Base-by-base conservation (phyloP, 2,113 vertebrate genomes). In the Nyctibius bracteatus region DNA sequence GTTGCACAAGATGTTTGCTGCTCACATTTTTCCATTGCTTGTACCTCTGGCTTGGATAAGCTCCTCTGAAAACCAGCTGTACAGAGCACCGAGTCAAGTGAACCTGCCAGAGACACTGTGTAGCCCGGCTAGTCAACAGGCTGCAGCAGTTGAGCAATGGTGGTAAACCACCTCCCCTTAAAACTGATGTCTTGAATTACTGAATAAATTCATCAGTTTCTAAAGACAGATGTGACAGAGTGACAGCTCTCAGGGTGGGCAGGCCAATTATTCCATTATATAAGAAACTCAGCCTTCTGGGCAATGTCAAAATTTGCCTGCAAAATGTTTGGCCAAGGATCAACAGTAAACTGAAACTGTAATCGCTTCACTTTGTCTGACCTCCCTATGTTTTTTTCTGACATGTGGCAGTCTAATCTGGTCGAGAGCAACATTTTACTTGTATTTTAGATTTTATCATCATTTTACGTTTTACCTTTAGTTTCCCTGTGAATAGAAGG, bases 271-370 rank as follows among this genome's bases (percentile, higher is more conserved):
- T 51, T 88, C 70, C 10, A 27, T 97, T 94, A 95, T 68, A 86
- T 12, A 94, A 97, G 90, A 92, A 95, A 92, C 47, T 82, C n/a
- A 39, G 75, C 77, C 88, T 97, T 94, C 70, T 87, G 96, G 88
- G 73, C 62, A 73, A 47, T 27, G 85, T 86, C 97, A 97, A 96
- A 86, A 90, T 90, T 95, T 93, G 54, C 96, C 92, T 94, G 95
- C 95, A 94, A 91, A 96, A 93, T 81, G 67, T 86, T 97, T 98
- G 97, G 97, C 94, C 88, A 25, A 66, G 67, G 85, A 72, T 95
- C 94, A 97, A 31, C 55, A 7, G 44, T 63, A 7, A 72, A 94
- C 86, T 65, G 47, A 86, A 81, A 41, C 51, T 81, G 35, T 82
- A 81, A 94, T 93, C 9, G 1, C 41, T 90, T 95, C 84, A 73